Base-by-base conservation (phyloP, 2,113 vertebrate genomes). In the Gobius niger region DNA sequence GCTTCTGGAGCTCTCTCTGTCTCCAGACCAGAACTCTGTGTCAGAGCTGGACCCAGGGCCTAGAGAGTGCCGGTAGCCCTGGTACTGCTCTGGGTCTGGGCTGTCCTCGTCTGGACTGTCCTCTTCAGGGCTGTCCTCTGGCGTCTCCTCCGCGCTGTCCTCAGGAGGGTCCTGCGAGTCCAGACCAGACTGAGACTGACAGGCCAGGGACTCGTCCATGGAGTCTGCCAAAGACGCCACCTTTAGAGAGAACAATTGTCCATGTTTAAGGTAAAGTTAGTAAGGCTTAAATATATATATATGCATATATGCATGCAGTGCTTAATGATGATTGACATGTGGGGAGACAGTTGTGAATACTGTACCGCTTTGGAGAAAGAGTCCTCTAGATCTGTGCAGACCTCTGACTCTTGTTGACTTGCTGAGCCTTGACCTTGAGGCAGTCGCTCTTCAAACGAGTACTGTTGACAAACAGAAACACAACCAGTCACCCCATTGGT, bases 141-240 rank as follows among this genome's bases (percentile, higher is more conserved):
- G 84, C 0, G 82, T 85, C 0, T 62, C 87, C 0, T 81, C 79
- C 0, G 40, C 77, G 86, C 52, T 54, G 0, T 92, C 92, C 0
- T 92, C 92, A 0, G 84, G 86, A 42, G 52, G 52, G 52, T 54
- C 52, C 93, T 94, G 57, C 94, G 94, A 0, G 95, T 93, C 65
- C 94, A 90, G 76, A 95, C 95, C 5, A 95, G 93, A 54, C 52
- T 54, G 52, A 54, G 95, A 96, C 44, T 95, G 88, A 0, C 95
- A 96, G 73, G 94, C 96, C 51, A 97, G 89, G 44, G 95, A 95
- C 51, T 96, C 95, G 1, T 97, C 96, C 59, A 97, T 96, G 41
- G 96, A 96, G 84, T 96, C 95, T 12, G 96, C 96, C 73, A 96
- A 86, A 67, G 94, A 95, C 77, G 96, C 96, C 44, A 96, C 96